Conservation (phyloP, 2,797 vertebrate genomes). For the Spinibarbus caldwelli region DNA sequence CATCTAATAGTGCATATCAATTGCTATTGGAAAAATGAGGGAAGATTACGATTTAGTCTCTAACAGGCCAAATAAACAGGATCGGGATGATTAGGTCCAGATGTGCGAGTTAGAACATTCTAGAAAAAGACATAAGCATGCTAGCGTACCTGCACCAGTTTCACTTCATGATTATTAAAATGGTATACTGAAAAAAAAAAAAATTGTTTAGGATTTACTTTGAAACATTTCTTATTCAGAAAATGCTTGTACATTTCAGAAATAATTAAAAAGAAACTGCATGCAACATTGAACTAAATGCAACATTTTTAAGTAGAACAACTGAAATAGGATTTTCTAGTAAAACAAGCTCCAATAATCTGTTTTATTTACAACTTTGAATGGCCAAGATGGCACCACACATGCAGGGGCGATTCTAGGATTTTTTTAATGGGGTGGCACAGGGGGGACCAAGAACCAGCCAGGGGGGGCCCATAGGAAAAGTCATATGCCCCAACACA, state of each 20-base stretch:
- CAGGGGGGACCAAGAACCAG: no score
- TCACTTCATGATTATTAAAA: conserved; percentile 71
- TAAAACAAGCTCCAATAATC: no score
- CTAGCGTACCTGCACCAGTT: conserved; percentile 71
- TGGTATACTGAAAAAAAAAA: background rate
- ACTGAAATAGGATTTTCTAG: no score
- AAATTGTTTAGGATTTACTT: background rate
- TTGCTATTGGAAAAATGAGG: conserved; percentile 70
- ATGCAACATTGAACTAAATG: background rate
- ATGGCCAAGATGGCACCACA: no score
- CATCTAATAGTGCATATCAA: conserved; percentile 78
- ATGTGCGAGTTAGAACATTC: conserved; percentile 71
- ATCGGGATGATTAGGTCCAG: conserved; percentile 75
- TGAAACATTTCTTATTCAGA: background rate
- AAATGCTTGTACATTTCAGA: no score
- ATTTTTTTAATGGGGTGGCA: no score
- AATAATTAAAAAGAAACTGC: background rate
- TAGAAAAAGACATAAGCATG: conserved; percentile 56
- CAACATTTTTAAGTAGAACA: background rate
- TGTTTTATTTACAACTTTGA: background rate
- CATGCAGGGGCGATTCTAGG: no score
- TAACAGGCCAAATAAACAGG: conserved; percentile 77
- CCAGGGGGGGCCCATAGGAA: no score
- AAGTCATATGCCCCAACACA: no score
- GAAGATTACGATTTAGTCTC: conserved; percentile 72